Base-by-base conservation (phyloP, 2,113 vertebrate species). In the Notechis scutatus region DNA sequence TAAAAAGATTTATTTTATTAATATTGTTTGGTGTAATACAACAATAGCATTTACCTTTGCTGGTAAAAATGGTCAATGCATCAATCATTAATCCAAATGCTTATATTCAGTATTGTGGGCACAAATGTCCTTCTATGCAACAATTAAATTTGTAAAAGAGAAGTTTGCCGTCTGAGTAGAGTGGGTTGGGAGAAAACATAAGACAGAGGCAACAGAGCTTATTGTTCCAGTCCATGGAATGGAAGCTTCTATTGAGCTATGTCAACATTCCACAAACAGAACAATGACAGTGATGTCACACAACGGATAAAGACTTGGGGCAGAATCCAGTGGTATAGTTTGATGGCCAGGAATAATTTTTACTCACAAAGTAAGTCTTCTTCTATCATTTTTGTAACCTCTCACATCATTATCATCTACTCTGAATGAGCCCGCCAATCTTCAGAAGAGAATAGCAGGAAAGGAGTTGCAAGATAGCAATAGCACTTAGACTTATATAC, bases 31-130 rank as follows among this genome's bases (percentile, higher is more conserved):
- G 34, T 90, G 91, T 88, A 95, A 92, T 24, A 20, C 69, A 94
- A 92, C 15, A 94, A 93, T 93, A 92, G 95, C 93, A 4, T 1
- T 95, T 91, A 94, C 92, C 55, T 85, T 86, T 93, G 45, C 59
- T 95, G 87, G 91, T 9, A 0, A 54, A 29, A 88, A 55, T 55
- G 23, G 95, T 94, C 94, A 93, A 45, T 93, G 92, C 94, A 87
- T 93, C 96, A 96, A 95, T 96, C 85, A 95, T 94, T 94, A 95
- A 95, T 52, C n/a, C 91, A 91, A 89, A 95, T 0, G 0, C 1
- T 94, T 95, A 91, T 61, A 45, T 54, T 52, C 29, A 86, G 85
- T 92, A 47, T 52, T 88, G n/a, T 24, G 5, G 0, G 94, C 57
- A 61, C 54, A 86, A 90, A 64, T 64, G 34, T 92, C 15, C 90